Evolutionary conservation across 2,113 vertebrate genomes (phyloP).

Genomic region (Heliornis fulica): DNA sequence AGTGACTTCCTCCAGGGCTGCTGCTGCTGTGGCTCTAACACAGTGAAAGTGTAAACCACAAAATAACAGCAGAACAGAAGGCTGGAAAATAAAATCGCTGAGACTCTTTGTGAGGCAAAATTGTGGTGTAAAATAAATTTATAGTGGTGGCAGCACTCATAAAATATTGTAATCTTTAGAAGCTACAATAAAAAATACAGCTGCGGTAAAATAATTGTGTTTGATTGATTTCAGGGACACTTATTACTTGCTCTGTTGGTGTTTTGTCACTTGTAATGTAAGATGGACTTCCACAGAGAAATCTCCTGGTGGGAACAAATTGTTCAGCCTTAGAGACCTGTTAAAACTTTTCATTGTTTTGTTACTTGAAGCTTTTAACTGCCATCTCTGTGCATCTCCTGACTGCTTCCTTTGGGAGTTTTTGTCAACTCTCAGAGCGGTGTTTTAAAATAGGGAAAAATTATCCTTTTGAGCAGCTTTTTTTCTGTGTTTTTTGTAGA

Average conservation of each 20-base stretch:
- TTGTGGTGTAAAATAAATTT: background rate
- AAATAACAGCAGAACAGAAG: background rate
- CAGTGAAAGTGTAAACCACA: background rate
- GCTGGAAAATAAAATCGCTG: background rate
- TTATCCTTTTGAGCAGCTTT: background rate
- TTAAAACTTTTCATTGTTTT: slow-evolving; percentile 27
- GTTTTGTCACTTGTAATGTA: slow-evolving; percentile 22
- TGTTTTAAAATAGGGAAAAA: background rate
- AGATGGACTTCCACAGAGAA: slow-evolving; percentile 25
- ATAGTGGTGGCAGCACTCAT: background rate
- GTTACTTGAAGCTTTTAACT: background rate
- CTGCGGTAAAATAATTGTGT: slow-evolving; percentile 44
- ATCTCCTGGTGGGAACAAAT: slow-evolving; percentile 42
- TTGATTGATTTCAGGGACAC: slow-evolving; percentile 51
- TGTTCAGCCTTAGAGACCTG: slow-evolving; percentile 10
- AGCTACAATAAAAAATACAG: slow-evolving; percentile 3
- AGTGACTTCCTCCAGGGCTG: background rate
- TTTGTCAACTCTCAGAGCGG: background rate
- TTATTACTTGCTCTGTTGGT: slow-evolving; percentile 48
- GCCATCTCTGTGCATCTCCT: background rate
- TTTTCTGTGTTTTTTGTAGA: background rate
- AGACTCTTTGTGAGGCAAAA: background rate
- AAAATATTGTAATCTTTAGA: slow-evolving; percentile 44
- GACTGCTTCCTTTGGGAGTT: background rate
- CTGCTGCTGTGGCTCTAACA: background rate